phyloP scores from a whole-genome alignment of 2,113 vertebrate genomes.

The Myiozetetes cayanensis region DNA sequence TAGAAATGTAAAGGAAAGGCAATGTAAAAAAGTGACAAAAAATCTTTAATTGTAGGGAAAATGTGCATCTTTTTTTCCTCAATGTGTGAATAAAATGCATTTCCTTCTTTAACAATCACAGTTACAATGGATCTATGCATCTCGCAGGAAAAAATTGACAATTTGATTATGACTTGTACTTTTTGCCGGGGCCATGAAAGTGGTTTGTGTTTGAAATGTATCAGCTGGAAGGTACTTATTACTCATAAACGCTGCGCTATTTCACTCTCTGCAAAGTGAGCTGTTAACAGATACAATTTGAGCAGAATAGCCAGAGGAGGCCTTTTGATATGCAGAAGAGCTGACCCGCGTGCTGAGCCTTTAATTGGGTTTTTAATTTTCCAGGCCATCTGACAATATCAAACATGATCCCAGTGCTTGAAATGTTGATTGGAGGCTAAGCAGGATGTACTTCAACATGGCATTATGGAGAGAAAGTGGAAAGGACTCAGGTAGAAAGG shows the following conservation, averaged over 20 bases:
- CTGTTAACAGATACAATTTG: conserved; percentile 99
- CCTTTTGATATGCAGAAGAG: conserved; percentile 99
- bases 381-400: conserved; percentile 99
- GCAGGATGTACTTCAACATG: conserved; percentile 88
- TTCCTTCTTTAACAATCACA: conserved; percentile 85
- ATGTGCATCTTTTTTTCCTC: conserved; percentile 82
- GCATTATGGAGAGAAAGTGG: conserved; percentile 79
- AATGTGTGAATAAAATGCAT: conserved; percentile 91
- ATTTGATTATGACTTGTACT: conserved; percentile 96
- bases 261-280: conserved; percentile 98
- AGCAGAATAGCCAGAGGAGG: conserved; percentile 96
- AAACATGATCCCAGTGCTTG: conserved; percentile 98
- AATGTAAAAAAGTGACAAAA: conserved; percentile 83
- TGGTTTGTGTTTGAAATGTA: conserved; percentile 96
- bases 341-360: conserved; percentile 97
- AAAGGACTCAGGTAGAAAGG: conserved; percentile 74
- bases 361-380: conserved; percentile 99
- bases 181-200: conserved; percentile 88
- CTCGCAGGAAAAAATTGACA: conserved; percentile 88
- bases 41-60: conserved; percentile 88
- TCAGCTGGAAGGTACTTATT: conserved; percentile 96
- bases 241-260: conserved; percentile 94
- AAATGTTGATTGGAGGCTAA: conserved; percentile 91
- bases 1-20: conserved; percentile 85
- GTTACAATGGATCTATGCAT: conserved; percentile 87